Conservation (phyloP, 2,888 invertebrate genomes). For the Drosophila kanekoi region DNA sequence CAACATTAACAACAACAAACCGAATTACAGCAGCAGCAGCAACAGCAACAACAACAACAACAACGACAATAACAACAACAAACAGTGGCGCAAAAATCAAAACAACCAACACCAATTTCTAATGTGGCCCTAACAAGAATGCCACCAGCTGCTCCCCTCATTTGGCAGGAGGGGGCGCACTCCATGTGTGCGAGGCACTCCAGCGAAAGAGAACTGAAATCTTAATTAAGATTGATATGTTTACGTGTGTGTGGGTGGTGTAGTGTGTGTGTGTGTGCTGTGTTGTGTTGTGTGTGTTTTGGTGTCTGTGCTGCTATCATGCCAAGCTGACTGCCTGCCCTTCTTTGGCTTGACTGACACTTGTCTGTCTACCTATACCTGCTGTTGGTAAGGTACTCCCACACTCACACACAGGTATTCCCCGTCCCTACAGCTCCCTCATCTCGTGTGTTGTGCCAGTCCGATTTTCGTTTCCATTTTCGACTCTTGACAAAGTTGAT, state of each 20-base stretch:
- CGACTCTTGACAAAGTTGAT: conserved; percentile 41
- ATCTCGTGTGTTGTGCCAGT: conserved; percentile 12
- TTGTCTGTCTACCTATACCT: conserved; percentile 33
- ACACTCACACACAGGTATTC: not conserved
- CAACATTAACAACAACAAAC: conserved; percentile 25
- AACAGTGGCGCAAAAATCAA: conserved; percentile 41
- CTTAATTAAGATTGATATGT: conserved; percentile 84
- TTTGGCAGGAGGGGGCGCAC: conserved; percentile 3
- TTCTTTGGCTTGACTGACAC: conserved; percentile 50
- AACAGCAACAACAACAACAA: conserved; percentile 15
- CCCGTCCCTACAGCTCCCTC: not conserved
- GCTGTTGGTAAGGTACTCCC: conserved; percentile 7
- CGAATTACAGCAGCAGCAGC: conserved; percentile 8
- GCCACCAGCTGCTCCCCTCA: conserved; percentile 5
- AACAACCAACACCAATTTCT: conserved; percentile 35
- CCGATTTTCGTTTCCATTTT: conserved; percentile 52
- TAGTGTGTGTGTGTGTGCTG: conserved; percentile 28
- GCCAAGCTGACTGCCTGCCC: conserved; percentile 19
- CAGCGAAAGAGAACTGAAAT: conserved; percentile 72
- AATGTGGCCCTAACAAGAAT: conserved; percentile 36
- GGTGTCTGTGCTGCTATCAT: conserved; percentile 33
- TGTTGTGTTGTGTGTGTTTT: conserved; percentile 5
- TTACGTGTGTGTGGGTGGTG: conserved; percentile 47
- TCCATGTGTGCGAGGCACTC: conserved; percentile 54
- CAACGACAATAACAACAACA: conserved; percentile 19